A percentile compares a stretch with the other conserved stretches of the same genome.
Conservation (phyloP, 2,797 vertebrate genomes). For the Clarias fuscus region DNA sequence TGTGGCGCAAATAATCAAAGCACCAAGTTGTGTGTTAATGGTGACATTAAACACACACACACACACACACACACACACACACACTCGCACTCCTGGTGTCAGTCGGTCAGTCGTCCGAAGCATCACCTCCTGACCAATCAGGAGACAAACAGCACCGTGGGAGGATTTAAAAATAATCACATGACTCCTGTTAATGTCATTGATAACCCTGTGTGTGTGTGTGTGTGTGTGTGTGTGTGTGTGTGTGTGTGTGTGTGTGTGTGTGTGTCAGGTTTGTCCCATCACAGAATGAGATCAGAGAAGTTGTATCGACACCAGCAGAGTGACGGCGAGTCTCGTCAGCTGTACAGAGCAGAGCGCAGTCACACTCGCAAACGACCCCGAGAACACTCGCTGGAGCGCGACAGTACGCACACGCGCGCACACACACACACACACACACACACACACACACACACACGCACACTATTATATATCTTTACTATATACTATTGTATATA, state of each 20-base stretch:
- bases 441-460: background rate
- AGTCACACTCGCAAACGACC: slow-evolving; percentile 78
- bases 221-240: slow-evolving; percentile 8
- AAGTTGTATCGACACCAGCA: slow-evolving; percentile 76
- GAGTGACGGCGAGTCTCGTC: slow-evolving; percentile 73
- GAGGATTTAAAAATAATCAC: background rate
- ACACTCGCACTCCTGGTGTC: background rate
- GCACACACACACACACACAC: slow-evolving; percentile 6
- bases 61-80: background rate
- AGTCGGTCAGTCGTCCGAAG: too few relatives aligned
- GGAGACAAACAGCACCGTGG: background rate
- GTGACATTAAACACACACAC: background rate
- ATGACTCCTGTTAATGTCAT: background rate
- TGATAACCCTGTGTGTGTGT: background rate
- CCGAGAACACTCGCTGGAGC: slow-evolving; percentile 80
- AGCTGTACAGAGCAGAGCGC: slow-evolving; percentile 73
- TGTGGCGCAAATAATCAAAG: background rate
- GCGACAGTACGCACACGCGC: slow-evolving; percentile 70
- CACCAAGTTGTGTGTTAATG: background rate
- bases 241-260: slow-evolving; percentile 14
- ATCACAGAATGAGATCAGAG: slow-evolving; percentile 77
- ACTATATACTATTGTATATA: too few relatives aligned
- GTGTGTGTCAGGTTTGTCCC: slow-evolving; percentile 74
- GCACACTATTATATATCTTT: too few relatives aligned
- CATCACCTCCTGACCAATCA: background rate